phyloP scores from a whole-genome alignment of 2,888 invertebrate genomes.

The Neelides folsomi region DNA sequence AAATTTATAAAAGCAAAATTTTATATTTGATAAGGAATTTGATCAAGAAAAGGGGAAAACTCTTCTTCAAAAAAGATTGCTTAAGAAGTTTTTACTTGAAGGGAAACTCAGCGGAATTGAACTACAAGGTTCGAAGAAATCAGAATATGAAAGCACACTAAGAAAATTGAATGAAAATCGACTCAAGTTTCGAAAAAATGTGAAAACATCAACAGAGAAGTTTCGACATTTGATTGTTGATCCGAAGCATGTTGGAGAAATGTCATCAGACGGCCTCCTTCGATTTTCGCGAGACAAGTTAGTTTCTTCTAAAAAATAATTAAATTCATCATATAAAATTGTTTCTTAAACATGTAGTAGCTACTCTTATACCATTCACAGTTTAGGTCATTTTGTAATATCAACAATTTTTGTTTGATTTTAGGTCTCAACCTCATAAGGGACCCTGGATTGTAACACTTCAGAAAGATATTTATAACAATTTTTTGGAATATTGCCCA shows the following conservation, averaged over 20 bases:
- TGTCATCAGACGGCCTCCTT: slow-evolving; percentile 56
- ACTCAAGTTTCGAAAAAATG: slow-evolving; percentile 52
- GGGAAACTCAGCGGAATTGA: slow-evolving; percentile 70
- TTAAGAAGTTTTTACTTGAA: slow-evolving; percentile 66
- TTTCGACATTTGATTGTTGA: slow-evolving; percentile 57
- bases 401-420: neutral
- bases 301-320: neutral
- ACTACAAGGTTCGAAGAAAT: slow-evolving; percentile 44
- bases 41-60: slow-evolving; percentile 41
- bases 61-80: slow-evolving; percentile 47
- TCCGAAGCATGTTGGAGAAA: slow-evolving; percentile 52
- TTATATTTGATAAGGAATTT: slow-evolving; percentile 36
- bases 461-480: slow-evolving; percentile 55
- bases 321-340: no score
- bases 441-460: slow-evolving; percentile 77
- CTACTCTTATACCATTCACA: no score
- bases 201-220: slow-evolving; percentile 49
- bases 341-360: no score
- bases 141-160: slow-evolving; percentile 45
- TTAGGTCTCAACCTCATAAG: slow-evolving; percentile 41
- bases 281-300: slow-evolving; percentile 49
- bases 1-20: no score
- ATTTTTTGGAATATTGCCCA: slow-evolving; percentile 74
- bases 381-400: no score
- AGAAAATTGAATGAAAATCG: slow-evolving; percentile 47